phyloP scores from a whole-genome alignment of 2,113 vertebrate genomes.

The Cervus canadensis region DNA sequence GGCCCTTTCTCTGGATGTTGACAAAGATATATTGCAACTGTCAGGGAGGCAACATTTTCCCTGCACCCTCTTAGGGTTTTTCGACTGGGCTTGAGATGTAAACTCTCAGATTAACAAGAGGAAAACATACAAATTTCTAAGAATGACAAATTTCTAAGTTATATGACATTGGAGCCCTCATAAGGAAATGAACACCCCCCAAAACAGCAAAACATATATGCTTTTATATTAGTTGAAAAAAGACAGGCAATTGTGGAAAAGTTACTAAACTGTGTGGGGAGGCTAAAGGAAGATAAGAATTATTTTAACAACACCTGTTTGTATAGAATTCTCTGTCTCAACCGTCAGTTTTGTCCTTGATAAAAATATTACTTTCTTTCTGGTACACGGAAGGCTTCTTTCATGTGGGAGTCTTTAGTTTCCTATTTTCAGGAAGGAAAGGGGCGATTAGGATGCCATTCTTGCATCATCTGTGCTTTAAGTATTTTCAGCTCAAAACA shows the following conservation, averaged over 20 bases:
- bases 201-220: neutral
- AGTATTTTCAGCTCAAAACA: neutral
- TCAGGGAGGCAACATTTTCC: neutral
- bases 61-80: neutral
- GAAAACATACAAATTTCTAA: neutral
- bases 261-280: neutral
- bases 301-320: neutral
- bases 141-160: neutral
- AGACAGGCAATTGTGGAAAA: neutral
- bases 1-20: neutral
- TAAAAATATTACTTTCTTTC: neutral
- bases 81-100: neutral
- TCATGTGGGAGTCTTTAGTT: neutral
- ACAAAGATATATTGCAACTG: neutral
- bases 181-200: neutral
- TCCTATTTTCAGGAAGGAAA: neutral
- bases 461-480: neutral
- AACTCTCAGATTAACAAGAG: neutral
- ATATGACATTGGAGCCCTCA: neutral
- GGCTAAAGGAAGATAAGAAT: neutral
- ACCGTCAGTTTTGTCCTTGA: neutral
- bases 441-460: neutral
- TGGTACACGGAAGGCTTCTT: neutral
- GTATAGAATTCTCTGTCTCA: neutral
- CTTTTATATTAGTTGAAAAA: neutral